Base-by-base conservation (phyloP, 2,888 invertebrate species). In the Nineta flava region DNA sequence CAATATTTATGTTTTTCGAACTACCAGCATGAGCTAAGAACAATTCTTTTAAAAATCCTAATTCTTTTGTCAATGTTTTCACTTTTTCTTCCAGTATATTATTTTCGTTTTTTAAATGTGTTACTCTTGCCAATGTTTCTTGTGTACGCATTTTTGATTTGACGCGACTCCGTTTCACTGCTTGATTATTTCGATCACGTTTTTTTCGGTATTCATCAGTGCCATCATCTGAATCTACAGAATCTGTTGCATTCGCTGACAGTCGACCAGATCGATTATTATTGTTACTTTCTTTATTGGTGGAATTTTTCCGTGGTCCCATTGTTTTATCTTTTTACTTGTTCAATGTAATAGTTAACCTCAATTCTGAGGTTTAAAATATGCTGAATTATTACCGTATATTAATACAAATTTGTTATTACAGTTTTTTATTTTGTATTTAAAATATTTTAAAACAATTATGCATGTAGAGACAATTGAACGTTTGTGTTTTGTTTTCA, bases 101-200 rank as follows among this genome's bases (percentile, higher is more conserved):
- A 63, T 87, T 88, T 62, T 88, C 87, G 9, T 76, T 77, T 62
- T 83, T 82, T 38, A 88, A 63, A 61, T 82, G 78, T 58, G 75
- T 81, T 0, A 88, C 87, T 50, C 85, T 66, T 51, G 79, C 76
- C 54, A 83, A 70, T 5, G 87, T 87, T 61, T 87, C 83, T 58
- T 83, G 81, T 1, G 87, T 86, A 51, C 82, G 74, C 59, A 81
- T 73, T 61, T 84, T 83, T 12, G 83, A 79, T 66, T 87, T 87
- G 50, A 78, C 83, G 54, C 88, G 72, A 57, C 86, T 86, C 55
- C 84, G 77, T 65, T 87, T 87, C 1, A 88, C 88, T 50, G 88
- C 88, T 81, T 86, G 66, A 67, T 87, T 87, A 67, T 87, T 87
- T 58, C 84, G 74, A 59, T 86, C 85, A 34, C 87, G 70, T 48